A percentile compares a stretch with the other conserved stretches of the same genome.
These are phyloP conservation scores for Bubo bubo DNA, from an alignment of 2,113 vertebrate species.

Conservation along the genomic window DNA sequence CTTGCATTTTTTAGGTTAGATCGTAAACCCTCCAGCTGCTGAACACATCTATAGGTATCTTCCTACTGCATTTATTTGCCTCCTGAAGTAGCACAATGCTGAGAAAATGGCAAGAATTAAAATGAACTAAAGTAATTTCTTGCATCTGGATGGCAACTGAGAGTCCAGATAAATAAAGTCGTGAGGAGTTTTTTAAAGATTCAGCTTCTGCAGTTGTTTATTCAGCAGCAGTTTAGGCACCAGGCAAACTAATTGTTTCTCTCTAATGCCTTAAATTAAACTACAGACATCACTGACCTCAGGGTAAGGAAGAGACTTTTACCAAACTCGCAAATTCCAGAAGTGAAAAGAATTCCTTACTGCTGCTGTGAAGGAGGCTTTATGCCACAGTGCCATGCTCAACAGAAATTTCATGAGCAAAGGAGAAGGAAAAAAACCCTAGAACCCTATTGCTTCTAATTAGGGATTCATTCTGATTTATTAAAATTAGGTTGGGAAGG, in stretches of 20 bases:
- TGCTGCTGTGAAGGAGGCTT: background rate
- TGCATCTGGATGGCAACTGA: slow-evolving; percentile 47
- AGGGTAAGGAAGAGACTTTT: slow-evolving; percentile 56
- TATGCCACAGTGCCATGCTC: background rate
- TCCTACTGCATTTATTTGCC: slow-evolving; percentile 47
- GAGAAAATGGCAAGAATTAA: slow-evolving; percentile 57
- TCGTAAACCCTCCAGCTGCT: slow-evolving; percentile 63
- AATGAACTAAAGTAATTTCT: slow-evolving; percentile 46
- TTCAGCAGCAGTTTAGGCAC: slow-evolving; percentile 39
- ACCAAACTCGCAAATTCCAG: background rate
- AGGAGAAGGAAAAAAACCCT: background rate
- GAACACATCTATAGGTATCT: slow-evolving; percentile 54
- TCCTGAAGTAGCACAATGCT: slow-evolving; percentile 32
- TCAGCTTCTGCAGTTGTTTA: background rate
- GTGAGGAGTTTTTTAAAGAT: slow-evolving; percentile 29
- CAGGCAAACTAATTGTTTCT: slow-evolving; percentile 19
- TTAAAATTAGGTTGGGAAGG: background rate
- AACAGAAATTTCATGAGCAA: background rate
- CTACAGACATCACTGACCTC: slow-evolving; percentile 3
- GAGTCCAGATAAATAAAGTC: slow-evolving; percentile 51
- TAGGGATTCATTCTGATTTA: background rate
- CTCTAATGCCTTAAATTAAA: slow-evolving; percentile 27
- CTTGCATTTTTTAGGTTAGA: slow-evolving; percentile 63
- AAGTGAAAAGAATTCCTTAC: slow-evolving; percentile 12
- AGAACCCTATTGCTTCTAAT: background rate